These are phyloP conservation scores for Drosophila chauvacae DNA, from an alignment of 1,140 invertebrate genomes.

Conservation along the genomic window DNA sequence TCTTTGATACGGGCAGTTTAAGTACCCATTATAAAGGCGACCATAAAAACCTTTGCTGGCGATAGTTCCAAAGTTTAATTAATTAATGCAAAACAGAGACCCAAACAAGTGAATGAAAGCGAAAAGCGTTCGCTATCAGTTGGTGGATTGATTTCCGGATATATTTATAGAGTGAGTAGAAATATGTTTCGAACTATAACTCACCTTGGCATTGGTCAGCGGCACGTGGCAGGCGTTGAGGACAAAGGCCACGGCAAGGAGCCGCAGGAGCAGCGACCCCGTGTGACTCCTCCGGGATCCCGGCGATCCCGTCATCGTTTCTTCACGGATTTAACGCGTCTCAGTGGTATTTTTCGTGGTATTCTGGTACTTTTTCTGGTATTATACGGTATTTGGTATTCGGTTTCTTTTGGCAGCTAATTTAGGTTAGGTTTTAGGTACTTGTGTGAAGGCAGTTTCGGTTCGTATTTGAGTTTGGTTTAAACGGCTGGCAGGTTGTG, in stretches of 20 bases:
- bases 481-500: slow-evolving; percentile 49
- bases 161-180: too few relatives aligned
- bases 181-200: slow-evolving; percentile 14
- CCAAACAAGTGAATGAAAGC: slow-evolving; percentile 12
- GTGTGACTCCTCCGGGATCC: slow-evolving; percentile 60
- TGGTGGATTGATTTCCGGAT: slow-evolving; percentile 11
- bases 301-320: slow-evolving; percentile 67
- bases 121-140: slow-evolving; percentile 13
- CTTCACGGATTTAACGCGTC: background rate
- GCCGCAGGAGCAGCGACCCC: slow-evolving; percentile 65
- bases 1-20: background rate
- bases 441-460: slow-evolving; percentile 64
- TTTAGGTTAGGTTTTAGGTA: slow-evolving; percentile 46
- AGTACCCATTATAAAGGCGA: slow-evolving; percentile 3
- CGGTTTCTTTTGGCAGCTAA: slow-evolving; percentile 57
- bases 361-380: background rate
- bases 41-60: background rate
- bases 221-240: slow-evolving; percentile 64
- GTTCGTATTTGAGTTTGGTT: slow-evolving; percentile 60
- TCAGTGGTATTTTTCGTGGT: background rate
- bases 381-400: slow-evolving; percentile 11
- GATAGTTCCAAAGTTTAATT: slow-evolving; percentile 8
- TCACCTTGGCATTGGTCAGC: slow-evolving; percentile 73
- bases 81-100: slow-evolving; percentile 16
- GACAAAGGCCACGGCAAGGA: slow-evolving; percentile 61